These are phyloP conservation scores for Macrobrachium rosenbergii DNA, from an alignment of 1,140 invertebrate species.

Conservation along the genomic window DNA sequence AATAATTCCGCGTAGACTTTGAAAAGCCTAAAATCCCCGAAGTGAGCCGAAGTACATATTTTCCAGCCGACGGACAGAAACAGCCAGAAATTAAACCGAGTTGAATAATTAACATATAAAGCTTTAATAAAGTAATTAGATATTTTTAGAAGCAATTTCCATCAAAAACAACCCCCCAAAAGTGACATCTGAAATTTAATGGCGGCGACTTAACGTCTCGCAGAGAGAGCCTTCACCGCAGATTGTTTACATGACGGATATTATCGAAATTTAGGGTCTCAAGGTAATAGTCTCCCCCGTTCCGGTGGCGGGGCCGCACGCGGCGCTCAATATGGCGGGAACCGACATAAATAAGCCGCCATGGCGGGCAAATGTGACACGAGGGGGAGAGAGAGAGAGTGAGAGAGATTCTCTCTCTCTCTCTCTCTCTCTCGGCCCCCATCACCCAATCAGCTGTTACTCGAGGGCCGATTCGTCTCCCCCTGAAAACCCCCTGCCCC, in stretches of 20 bases:
- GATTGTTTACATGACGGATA: constrained; percentile 54
- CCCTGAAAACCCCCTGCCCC: no score
- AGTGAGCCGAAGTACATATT: background rate
- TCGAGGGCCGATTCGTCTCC: no score
- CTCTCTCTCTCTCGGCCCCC: no score
- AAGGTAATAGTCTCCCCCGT: background rate
- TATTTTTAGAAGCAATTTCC: background rate
- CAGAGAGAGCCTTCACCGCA: constrained; percentile 27
- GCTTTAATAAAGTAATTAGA: background rate
- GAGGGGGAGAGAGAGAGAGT: no score
- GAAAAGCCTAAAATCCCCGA: no score
- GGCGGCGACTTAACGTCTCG: constrained; percentile 29
- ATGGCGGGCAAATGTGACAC: no score
- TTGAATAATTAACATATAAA: background rate
- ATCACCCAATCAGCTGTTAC: no score
- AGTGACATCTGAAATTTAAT: constrained; percentile 15
- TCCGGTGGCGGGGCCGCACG: background rate
- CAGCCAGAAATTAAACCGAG: no score
- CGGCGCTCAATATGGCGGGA: background rate
- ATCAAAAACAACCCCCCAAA: background rate
- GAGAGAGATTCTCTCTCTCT: no score
- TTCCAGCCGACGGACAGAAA: background rate
- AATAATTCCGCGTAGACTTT: background rate
- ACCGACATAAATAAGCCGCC: no score
- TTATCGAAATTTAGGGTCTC: constrained; percentile 23